These are phyloP conservation scores for Ctenicera cuprea DNA, from an alignment of 2,888 invertebrate species.

Conservation along the genomic window DNA sequence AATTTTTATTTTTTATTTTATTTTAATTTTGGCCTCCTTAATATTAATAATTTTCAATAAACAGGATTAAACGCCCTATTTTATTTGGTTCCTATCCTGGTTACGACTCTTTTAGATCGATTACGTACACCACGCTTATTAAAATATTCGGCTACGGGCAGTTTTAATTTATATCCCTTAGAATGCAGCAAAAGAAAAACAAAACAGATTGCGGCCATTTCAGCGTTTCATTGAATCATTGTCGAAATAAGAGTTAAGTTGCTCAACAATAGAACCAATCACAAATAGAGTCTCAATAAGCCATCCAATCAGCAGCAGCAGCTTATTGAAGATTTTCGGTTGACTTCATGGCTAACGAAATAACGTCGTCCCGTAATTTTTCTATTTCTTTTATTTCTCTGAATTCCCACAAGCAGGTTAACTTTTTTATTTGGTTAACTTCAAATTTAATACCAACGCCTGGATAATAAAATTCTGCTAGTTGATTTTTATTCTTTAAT, in stretches of 20 bases:
- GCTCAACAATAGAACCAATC: constrained; percentile 36
- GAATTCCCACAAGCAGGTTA: constrained; percentile 12
- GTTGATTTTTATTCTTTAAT: background rate
- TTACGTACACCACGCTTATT: too few relatives aligned
- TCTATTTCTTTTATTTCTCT: constrained; percentile 28
- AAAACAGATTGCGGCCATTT: background rate
- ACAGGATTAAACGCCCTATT: too few relatives aligned
- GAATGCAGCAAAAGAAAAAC: too few relatives aligned
- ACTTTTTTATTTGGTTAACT: constrained; percentile 20
- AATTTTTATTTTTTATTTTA: too few relatives aligned
- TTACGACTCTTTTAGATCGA: too few relatives aligned
- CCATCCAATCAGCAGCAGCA: constrained; percentile 30
- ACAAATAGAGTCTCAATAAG: constrained; percentile 40
- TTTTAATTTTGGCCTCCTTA: too few relatives aligned
- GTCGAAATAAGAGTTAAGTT: constrained; percentile 30
- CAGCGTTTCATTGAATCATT: constrained; percentile 21
- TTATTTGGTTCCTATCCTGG: too few relatives aligned
- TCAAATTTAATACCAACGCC: constrained; percentile 15
- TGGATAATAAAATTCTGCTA: background rate
- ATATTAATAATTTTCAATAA: too few relatives aligned
- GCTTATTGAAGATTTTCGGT: constrained; percentile 43
- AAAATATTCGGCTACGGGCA: too few relatives aligned
- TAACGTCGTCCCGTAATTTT: constrained; percentile 29
- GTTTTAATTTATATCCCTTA: too few relatives aligned
- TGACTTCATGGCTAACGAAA: constrained; percentile 38